These are phyloP conservation scores for Branchinecta lynchi DNA, from an alignment of 1,140 invertebrate genomes.

Conservation along the genomic window DNA sequence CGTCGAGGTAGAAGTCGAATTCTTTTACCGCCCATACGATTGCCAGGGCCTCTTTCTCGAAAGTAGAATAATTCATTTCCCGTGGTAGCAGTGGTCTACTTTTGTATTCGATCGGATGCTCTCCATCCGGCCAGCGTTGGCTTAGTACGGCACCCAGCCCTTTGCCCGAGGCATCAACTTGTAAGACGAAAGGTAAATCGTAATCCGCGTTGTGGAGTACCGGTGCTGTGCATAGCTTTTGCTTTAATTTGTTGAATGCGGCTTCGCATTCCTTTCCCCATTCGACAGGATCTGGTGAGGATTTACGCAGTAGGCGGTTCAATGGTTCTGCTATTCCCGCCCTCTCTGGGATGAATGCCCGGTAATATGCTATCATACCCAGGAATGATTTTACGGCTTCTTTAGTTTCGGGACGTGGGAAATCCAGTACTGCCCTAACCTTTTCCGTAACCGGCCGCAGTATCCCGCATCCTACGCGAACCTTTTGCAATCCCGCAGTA, in stretches of 20 bases:
- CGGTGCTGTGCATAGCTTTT: not conserved
- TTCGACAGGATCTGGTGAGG: not conserved
- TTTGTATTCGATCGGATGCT: not conserved
- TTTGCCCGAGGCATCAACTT: slow-evolving; percentile 11
- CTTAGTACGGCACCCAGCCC: slow-evolving; percentile 14
- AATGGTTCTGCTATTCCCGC: slow-evolving; percentile 2
- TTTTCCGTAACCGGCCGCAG: slow-evolving; percentile 29
- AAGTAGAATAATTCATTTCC: not conserved
- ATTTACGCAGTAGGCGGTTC: slow-evolving; percentile 16
- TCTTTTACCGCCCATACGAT: no score
- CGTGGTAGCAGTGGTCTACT: not conserved
- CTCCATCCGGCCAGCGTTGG: not conserved
- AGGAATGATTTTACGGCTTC: slow-evolving; percentile 10
- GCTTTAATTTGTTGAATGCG: not conserved
- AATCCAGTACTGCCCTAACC: slow-evolving; percentile 28
- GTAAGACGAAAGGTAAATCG: not conserved
- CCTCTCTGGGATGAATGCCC: not conserved
- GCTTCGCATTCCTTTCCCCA: not conserved
- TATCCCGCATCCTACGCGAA: slow-evolving; percentile 24
- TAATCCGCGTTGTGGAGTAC: not conserved
- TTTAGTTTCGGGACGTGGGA: slow-evolving; percentile 24
- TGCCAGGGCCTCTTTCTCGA: no score
- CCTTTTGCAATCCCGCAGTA: slow-evolving; percentile 22
- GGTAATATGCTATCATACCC: slow-evolving; percentile 17
- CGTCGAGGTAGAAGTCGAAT: no score